Base-by-base conservation (phyloP, 2,113 vertebrate species). In the Callithrix jacchus region DNA sequence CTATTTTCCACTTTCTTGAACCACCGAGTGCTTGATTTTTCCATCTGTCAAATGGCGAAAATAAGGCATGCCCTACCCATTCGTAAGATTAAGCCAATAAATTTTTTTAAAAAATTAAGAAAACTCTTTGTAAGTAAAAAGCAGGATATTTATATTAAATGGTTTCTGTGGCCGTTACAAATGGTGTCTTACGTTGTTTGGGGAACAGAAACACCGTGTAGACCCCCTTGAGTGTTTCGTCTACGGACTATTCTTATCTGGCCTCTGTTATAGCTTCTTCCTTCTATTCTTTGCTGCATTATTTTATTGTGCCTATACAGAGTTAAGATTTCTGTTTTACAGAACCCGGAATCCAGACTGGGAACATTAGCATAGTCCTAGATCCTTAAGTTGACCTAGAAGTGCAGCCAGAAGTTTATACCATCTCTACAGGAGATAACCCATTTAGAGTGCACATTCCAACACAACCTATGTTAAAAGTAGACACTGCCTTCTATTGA, bases 41-140 rank as follows among this genome's bases (percentile, higher is more conserved):
- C 9, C n/a, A 5, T 81, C n/a, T 86, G 35, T 91, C 58, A 88
- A 77, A 71, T 47, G 21, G 8, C 2, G 80, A 66, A 56, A 52
- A 70, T 35, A 77, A 83, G 32, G 4, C 8, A 35, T 68, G 18
- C 25, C 21, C 3, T 68, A 8, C 45, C 40, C 83, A 32, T 1
- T 5, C 35, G 45, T 58, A 61, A 13, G 16, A 70, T 56, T 79
- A 66, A 82, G 42, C 71, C 8, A 17, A 32, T 80, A 84, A 90
- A 37, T 52, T 64, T 52, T 64, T 74, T 74, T 27, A 8, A 70
- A 80, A 74, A 52, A 83, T 64, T 82, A 30, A 47, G 20, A 49
- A 87, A 81, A 93, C 5, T 35, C 3, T 84, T 89, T 80, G 71
- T 6, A 81, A 85, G 70, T 93, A 82, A 74, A 71, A 95, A 93